Conservation (phyloP, 1,140 invertebrate genomes). For the Hyles vespertilio region DNA sequence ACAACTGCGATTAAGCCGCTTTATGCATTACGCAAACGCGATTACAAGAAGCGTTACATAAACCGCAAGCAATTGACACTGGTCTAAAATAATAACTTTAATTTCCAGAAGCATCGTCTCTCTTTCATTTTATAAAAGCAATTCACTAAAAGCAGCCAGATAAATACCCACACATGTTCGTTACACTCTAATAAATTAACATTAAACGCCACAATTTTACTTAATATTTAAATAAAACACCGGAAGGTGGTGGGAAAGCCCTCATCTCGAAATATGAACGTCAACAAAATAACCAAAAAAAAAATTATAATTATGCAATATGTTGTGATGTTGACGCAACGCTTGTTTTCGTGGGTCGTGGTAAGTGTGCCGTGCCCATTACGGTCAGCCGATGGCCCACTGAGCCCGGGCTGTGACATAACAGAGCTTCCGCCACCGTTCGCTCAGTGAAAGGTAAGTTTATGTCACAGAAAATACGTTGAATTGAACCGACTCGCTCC, state of each 20-base stretch:
- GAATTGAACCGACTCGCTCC: conserved; percentile 1
- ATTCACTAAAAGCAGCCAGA: too few species aligned
- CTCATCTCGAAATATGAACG: conserved; percentile 24
- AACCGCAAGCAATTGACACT: too few species aligned
- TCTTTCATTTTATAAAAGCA: too few species aligned
- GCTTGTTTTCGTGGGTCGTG: conserved; percentile 65
- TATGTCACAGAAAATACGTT: conserved; percentile 35
- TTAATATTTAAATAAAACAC: background rate
- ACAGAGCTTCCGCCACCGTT: conserved; percentile 57
- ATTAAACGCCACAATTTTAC: background rate
- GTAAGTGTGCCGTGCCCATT: conserved; percentile 67
- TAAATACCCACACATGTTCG: too few species aligned
- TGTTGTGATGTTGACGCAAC: conserved; percentile 60
- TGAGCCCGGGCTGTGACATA: conserved; percentile 52
- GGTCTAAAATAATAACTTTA: too few species aligned
- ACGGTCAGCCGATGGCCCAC: conserved; percentile 65
- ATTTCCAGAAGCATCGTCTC: too few species aligned
- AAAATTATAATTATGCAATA: conserved; percentile 42
- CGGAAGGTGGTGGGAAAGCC: conserved; percentile 15
- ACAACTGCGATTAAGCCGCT: too few species aligned
- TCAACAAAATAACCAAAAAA: conserved; percentile 46
- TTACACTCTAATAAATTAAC: too few species aligned
- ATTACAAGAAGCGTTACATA: too few species aligned
- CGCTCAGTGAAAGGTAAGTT: conserved; percentile 63
- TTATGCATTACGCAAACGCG: too few species aligned